These are phyloP conservation scores for Microctenopoma stevenorrisi DNA, from an alignment of 2,797 vertebrate genomes.

Conservation along the genomic window DNA sequence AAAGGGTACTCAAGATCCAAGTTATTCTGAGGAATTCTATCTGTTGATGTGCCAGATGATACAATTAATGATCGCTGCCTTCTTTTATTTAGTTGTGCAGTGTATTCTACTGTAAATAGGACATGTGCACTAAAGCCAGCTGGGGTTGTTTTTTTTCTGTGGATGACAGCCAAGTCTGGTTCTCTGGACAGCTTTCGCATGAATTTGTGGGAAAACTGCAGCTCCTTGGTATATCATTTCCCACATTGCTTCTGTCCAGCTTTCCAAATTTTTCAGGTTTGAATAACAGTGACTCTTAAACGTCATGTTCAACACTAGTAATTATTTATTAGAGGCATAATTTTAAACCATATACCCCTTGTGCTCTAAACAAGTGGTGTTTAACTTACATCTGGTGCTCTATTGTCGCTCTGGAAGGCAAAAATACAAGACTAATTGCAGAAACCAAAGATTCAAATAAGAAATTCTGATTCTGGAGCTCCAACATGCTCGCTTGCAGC, in stretches of 20 bases:
- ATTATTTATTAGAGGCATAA: conserved; percentile 14
- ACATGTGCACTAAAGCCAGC: conserved; percentile 19
- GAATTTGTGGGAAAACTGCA: conserved; percentile 57
- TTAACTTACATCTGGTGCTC: neutral
- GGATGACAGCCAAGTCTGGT: conserved; percentile 24
- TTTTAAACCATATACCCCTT: neutral
- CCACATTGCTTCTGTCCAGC: conserved; percentile 5
- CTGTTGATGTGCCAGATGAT: neutral
- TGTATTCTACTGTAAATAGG: neutral
- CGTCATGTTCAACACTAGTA: conserved; percentile 29
- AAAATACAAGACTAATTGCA: conserved; percentile 35
- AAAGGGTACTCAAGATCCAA: no score
- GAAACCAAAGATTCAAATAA: conserved; percentile 42
- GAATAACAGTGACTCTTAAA: conserved; percentile 9
- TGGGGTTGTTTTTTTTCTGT: conserved; percentile 14
- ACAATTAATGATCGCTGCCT: conserved; percentile 9
- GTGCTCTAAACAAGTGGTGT: neutral
- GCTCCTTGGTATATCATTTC: conserved; percentile 34
- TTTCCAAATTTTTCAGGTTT: conserved; percentile 14
- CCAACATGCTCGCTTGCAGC: conserved; percentile 33
- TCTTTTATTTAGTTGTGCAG: conserved; percentile 1
- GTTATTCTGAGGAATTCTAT: no score
- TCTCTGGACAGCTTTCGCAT: conserved; percentile 46
- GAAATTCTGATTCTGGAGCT: conserved; percentile 22
- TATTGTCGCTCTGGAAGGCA: conserved; percentile 1